A percentile compares a stretch with the other conserved stretches of the same genome.
phyloP scores from a whole-genome alignment of 2,888 invertebrate genomes.

The Mesorhabditis belari region DNA sequence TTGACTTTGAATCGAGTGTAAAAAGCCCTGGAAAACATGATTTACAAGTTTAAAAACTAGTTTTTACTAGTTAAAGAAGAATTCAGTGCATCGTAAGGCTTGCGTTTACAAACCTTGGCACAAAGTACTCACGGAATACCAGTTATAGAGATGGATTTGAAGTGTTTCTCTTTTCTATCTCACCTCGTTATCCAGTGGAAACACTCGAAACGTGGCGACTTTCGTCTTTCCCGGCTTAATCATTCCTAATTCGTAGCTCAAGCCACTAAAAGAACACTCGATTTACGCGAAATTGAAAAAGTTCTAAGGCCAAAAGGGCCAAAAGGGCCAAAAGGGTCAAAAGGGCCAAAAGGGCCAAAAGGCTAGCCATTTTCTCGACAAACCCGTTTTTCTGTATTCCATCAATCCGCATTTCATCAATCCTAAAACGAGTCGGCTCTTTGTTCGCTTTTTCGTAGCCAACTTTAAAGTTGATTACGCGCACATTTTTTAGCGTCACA shows the following conservation, averaged over 20 bases:
- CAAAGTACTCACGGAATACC: too few species aligned
- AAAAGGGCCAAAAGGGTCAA: neutral
- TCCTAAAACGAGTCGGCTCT: neutral
- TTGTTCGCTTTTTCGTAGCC: neutral
- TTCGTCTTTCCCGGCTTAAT: neutral
- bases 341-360: too few species aligned
- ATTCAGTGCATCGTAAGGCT: too few species aligned
- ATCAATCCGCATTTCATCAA: neutral
- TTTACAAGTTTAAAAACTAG: too few species aligned
- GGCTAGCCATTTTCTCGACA: too few species aligned
- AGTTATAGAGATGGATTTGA: neutral
- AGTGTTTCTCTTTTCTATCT: neutral
- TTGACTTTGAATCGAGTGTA: neutral
- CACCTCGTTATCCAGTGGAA: neutral
- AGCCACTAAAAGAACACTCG: neutral
- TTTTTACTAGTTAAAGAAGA: too few species aligned
- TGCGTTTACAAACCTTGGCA: too few species aligned
- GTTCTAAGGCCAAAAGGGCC: neutral
- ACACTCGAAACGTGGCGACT: neutral
- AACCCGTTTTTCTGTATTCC: neutral
- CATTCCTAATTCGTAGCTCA: neutral
- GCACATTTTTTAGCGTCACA: neutral
- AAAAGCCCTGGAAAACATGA: too few species aligned
- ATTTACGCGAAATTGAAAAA: too few species aligned
- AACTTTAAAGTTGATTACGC: neutral